Evolutionary conservation across 2,113 vertebrate genomes (phyloP).

Genomic region (Nothocercus julius): DNA sequence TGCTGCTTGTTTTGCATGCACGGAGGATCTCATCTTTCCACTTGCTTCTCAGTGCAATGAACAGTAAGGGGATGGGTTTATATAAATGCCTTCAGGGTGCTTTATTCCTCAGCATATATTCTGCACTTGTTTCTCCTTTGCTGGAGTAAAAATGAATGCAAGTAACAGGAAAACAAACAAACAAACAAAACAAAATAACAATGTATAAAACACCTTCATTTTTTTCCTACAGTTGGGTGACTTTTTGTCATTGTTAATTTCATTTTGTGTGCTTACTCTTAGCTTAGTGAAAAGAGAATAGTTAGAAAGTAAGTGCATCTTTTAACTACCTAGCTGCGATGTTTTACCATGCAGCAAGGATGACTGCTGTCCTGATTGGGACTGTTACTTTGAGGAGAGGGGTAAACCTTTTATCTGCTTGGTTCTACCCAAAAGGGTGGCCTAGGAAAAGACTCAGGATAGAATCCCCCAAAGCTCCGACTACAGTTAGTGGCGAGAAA

Average conservation of each 20-base stretch:
- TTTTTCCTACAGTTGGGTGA: neutral
- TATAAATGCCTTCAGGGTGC: slow-evolving; percentile 18
- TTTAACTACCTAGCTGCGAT: neutral
- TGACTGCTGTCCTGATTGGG: neutral
- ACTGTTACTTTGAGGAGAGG: neutral
- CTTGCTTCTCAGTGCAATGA: slow-evolving; percentile 1
- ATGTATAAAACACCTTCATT: neutral
- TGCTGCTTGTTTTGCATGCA: slow-evolving; percentile 19
- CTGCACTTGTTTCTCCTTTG: neutral
- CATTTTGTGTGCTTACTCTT: neutral
- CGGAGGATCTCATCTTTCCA: slow-evolving; percentile 51
- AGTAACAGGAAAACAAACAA: neutral
- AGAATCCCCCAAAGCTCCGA: neutral
- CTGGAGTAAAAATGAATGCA: neutral
- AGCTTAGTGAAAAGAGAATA: neutral
- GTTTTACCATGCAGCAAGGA: neutral
- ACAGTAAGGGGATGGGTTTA: slow-evolving; percentile 33
- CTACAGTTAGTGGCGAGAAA: neutral
- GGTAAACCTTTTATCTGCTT: neutral
- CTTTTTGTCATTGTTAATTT: neutral
- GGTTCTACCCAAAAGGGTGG: neutral
- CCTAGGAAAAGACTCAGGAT: neutral
- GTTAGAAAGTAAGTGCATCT: neutral
- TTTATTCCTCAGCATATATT: neutral
- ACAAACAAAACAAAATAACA: neutral